phyloP scores from a whole-genome alignment of 2,113 vertebrate species.

The human (Homo sapiens) region DNA sequence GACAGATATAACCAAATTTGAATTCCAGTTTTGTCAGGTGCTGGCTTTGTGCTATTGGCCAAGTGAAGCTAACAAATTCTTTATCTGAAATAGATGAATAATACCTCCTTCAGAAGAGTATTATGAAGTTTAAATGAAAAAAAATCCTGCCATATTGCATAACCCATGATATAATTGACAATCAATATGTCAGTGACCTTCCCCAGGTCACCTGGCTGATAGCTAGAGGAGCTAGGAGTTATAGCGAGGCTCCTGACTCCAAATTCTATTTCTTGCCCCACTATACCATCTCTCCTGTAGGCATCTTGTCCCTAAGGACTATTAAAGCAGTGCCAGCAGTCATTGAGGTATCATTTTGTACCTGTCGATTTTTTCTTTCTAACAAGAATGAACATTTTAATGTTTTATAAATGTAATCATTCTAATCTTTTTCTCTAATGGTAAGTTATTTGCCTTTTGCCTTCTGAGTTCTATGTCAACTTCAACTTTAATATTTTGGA shows the following conservation, averaged over 20 bases:
- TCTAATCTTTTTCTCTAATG: background rate
- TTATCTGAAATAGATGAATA: background rate
- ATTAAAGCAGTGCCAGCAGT: background rate
- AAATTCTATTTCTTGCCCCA: background rate
- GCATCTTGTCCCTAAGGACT: background rate
- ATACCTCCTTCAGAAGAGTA: background rate
- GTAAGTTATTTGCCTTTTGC: background rate
- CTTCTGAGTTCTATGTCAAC: background rate
- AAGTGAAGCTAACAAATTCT: background rate
- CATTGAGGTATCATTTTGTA: background rate
- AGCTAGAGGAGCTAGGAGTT: background rate
- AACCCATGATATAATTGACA: rapidly evolving
- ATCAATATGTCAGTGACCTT: background rate
- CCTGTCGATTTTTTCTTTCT: background rate
- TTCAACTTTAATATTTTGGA: background rate
- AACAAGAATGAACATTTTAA: background rate
- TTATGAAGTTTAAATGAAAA: background rate
- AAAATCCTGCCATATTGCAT: background rate
- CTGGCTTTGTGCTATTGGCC: background rate
- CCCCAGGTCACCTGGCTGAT: background rate
- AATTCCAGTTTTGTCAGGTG: background rate
- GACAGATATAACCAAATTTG: background rate
- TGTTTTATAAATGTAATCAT: background rate
- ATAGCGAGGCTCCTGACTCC: background rate
- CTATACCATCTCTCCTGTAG: background rate